A percentile compares a stretch with the other conserved stretches of the same genome.
These are phyloP conservation scores for Alces alces DNA, from an alignment of 2,113 vertebrate species.

Conservation along the genomic window DNA sequence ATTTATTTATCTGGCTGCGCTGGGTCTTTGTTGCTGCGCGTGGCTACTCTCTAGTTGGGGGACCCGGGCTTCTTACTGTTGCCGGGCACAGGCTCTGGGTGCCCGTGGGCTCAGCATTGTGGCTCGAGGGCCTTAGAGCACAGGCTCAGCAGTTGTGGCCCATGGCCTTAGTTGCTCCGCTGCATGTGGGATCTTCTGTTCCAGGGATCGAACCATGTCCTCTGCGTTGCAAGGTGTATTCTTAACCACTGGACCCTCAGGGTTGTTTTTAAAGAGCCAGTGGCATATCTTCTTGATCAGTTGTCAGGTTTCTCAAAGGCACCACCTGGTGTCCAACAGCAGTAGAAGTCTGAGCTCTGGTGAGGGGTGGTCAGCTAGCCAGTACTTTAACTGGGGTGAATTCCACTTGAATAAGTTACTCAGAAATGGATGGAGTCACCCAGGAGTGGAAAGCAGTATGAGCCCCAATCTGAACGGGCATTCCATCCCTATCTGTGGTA, in stretches of 20 bases:
- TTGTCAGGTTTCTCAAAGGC: background rate
- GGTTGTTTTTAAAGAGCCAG: background rate
- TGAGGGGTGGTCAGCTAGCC: background rate
- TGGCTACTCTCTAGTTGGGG: background rate
- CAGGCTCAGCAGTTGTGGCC: background rate
- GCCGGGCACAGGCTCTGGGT: background rate
- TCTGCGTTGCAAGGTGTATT: background rate
- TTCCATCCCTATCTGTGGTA: background rate
- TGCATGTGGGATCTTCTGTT: background rate
- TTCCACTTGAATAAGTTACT: background rate
- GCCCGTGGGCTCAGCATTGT: background rate
- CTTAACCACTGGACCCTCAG: background rate
- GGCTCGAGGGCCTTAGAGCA: background rate
- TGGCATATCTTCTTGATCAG: background rate
- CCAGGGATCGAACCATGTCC: background rate
- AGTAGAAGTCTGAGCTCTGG: background rate
- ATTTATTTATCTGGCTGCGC: background rate
- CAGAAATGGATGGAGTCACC: background rate
- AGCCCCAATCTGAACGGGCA: background rate
- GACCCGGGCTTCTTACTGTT: fast-evolving
- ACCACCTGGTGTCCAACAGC: background rate
- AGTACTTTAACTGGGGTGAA: background rate
- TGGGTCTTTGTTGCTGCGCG: fast-evolving
- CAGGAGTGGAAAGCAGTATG: background rate
- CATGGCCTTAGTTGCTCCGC: background rate